Evolutionary conservation across 2,888 invertebrate genomes (phyloP).

Genomic region (Thelaira solivaga): DNA sequence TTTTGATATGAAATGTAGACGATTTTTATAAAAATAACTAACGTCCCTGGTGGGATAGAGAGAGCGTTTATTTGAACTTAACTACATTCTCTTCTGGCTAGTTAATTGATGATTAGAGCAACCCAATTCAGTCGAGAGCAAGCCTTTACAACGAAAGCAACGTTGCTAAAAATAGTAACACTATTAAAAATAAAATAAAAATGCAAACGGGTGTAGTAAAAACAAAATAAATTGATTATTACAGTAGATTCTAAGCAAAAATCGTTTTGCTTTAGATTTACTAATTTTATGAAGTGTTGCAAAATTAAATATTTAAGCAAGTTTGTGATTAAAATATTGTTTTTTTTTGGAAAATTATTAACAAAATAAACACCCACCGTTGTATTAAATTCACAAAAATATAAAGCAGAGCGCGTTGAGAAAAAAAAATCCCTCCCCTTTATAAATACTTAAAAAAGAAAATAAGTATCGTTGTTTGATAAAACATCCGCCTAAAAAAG

Average conservation of each 20-base stretch:
- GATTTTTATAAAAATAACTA: too few relatives aligned
- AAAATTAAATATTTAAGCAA: constrained; percentile 26
- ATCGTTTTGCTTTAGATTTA: not conserved
- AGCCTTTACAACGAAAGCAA: constrained; percentile 62
- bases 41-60: not conserved
- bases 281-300: constrained; percentile 6
- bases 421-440: constrained; percentile 32
- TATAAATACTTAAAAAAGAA: constrained; percentile 8
- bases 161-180: constrained; percentile 43
- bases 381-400: constrained; percentile 44
- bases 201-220: constrained; percentile 57
- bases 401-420: constrained; percentile 35
- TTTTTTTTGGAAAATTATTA: constrained; percentile 37
- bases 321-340: constrained; percentile 40
- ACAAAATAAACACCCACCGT: constrained; percentile 61
- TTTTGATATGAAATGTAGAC: too few relatives aligned
- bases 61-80: not conserved
- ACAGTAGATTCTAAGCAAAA: constrained; percentile 19
- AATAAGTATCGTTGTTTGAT: constrained; percentile 41
- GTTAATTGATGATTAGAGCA: constrained; percentile 24
- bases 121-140: constrained; percentile 58
- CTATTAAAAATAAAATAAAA: constrained; percentile 15
- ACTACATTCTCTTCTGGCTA: constrained; percentile 11
- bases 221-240: constrained; percentile 36
- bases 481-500: constrained; percentile 63